Conservation (phyloP, 2,888 invertebrate genomes). For the Trachelus iudaicus region DNA sequence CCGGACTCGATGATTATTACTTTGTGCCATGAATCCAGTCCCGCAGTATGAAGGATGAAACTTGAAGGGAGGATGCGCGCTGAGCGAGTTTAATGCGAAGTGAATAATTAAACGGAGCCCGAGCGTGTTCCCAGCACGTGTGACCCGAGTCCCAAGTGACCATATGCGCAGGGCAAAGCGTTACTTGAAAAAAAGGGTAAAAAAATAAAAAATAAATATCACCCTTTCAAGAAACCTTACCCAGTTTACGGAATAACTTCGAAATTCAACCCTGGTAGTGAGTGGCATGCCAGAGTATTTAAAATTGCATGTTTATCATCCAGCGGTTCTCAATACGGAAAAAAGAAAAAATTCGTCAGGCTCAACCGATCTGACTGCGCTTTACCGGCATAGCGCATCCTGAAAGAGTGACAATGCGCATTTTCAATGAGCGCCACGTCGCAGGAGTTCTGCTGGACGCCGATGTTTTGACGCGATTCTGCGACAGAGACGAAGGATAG, state of each 20-base stretch:
- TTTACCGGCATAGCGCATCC: neutral
- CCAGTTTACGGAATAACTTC: neutral
- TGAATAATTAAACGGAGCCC: constrained; percentile 32
- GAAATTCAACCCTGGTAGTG: neutral
- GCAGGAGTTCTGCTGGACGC: neutral
- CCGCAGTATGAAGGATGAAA: neutral
- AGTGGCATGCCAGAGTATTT: neutral
- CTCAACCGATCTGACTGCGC: neutral
- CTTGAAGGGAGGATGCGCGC: neutral
- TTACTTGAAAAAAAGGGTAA: neutral
- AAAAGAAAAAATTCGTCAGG: neutral
- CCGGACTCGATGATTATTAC: neutral
- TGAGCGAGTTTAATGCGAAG: constrained; percentile 26
- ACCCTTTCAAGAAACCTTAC: neutral
- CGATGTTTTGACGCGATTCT: neutral
- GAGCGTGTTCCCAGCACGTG: neutral
- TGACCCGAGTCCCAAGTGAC: neutral
- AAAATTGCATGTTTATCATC: neutral
- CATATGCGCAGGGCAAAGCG: neutral
- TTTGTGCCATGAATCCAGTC: neutral
- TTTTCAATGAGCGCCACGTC: neutral
- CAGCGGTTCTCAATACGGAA: neutral
- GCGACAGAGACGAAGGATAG: neutral
- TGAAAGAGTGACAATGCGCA: neutral
- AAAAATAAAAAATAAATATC: neutral